These are phyloP conservation scores for Conopomorpha cramerella DNA, from an alignment of 1,140 invertebrate genomes.

Conservation along the genomic window DNA sequence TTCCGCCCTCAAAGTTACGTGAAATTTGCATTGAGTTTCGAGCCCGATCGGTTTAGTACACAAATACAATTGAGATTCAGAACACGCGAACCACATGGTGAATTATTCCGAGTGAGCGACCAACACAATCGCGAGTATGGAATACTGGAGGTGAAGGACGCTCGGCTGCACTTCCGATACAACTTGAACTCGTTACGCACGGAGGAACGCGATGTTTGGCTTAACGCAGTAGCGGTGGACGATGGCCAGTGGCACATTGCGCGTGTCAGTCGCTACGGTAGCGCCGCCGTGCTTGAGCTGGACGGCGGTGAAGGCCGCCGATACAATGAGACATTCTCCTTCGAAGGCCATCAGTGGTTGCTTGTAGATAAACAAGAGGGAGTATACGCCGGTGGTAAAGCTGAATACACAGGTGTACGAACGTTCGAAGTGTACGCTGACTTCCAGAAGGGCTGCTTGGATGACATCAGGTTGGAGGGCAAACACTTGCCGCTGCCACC, in stretches of 20 bases:
- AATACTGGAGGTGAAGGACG: constrained; percentile 92
- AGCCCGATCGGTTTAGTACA: constrained; percentile 89
- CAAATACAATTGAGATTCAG: constrained; percentile 91
- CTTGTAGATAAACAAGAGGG: constrained; percentile 93
- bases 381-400: constrained; percentile 93
- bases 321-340: constrained; percentile 93
- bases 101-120: constrained; percentile 89
- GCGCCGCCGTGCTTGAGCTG: constrained; percentile 89
- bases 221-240: constrained; percentile 87
- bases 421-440: constrained; percentile 95
- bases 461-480: constrained; percentile 80
- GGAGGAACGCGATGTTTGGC: constrained; percentile 88
- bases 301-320: constrained; percentile 94
- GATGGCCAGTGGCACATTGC: constrained; percentile 98
- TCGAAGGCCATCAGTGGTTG: constrained; percentile 89
- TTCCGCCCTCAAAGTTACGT: constrained; percentile 93
- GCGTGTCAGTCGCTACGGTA: constrained; percentile 86
- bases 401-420: constrained; percentile 89
- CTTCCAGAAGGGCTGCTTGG: constrained; percentile 79
- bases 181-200: constrained; percentile 90
- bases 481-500: constrained; percentile 90
- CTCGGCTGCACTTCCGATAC: constrained; percentile 86
- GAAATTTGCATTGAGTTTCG: constrained; percentile 93
- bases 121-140: constrained; percentile 95
- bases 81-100: constrained; percentile 89